Evolutionary conservation across 2,888 invertebrate species (phyloP).

Genomic region (Reticulitermes lucifugus): DNA sequence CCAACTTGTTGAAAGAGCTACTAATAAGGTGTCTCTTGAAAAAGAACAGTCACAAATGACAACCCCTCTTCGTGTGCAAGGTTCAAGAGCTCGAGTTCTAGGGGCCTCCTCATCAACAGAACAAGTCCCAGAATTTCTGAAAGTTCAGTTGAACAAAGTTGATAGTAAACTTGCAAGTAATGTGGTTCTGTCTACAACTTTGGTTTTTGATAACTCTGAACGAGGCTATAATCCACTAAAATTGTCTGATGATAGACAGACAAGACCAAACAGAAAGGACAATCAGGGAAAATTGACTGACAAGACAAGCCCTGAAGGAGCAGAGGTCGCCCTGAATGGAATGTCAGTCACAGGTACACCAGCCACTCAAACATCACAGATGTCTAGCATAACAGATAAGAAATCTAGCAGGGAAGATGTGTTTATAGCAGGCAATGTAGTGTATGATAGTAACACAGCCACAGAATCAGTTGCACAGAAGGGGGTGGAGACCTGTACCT

Average conservation of each 20-base stretch:
- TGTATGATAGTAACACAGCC: slow-evolving; percentile 1
- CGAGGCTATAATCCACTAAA: slow-evolving; percentile 9
- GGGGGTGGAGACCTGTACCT: background rate
- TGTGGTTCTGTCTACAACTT: slow-evolving; percentile 74
- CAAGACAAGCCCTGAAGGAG: background rate
- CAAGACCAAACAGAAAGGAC: slow-evolving; percentile 1
- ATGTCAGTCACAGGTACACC: background rate
- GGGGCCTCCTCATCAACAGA: slow-evolving; percentile 5
- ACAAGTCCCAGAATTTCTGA: slow-evolving; percentile 74
- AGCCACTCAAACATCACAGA: background rate
- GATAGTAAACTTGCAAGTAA: slow-evolving; percentile 73
- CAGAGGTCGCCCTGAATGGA: background rate
- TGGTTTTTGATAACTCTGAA: slow-evolving; percentile 57
- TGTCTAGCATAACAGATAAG: background rate
- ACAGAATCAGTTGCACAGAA: background rate
- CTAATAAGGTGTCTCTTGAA: background rate
- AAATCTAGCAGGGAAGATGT: slow-evolving; percentile 27
- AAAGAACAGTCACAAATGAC: background rate
- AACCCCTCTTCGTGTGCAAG: background rate
- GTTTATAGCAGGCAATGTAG: background rate
- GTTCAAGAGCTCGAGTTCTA: background rate
- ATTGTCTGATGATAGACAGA: background rate
- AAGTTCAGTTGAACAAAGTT: slow-evolving; percentile 78
- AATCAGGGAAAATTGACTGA: slow-evolving; percentile 1
- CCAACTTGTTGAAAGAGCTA: background rate